phyloP scores from a whole-genome alignment of 53 echinoderm and acorn worm species.

The Antedon mediterranea region DNA sequence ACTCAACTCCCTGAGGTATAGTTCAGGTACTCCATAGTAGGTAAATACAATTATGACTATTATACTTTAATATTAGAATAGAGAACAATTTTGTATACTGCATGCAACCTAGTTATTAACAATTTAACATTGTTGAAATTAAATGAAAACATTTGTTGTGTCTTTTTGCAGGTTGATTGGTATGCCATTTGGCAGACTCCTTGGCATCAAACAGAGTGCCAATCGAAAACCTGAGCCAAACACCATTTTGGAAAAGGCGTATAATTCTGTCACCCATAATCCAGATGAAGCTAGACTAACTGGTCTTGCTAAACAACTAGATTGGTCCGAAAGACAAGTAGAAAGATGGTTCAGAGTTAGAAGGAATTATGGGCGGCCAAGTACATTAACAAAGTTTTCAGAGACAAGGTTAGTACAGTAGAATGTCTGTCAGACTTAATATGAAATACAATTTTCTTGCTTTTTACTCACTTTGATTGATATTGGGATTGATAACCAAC shows the following conservation, averaged over 20 bases:
- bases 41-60: too few relatives aligned
- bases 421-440: too few relatives aligned
- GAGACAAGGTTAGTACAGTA: slow-evolving; percentile 72
- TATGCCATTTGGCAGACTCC: slow-evolving; percentile 42
- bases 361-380: slow-evolving; percentile 59
- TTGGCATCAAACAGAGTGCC: slow-evolving; percentile 35
- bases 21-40: too few relatives aligned
- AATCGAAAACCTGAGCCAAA: slow-evolving; percentile 35
- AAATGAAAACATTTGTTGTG: too few relatives aligned
- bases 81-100: too few relatives aligned
- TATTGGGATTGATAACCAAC: too few relatives aligned
- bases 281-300: slow-evolving; percentile 52
- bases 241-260: slow-evolving; percentile 71
- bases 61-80: too few relatives aligned
- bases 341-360: slow-evolving; percentile 77
- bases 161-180: slow-evolving; percentile 40
- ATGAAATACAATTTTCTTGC: too few relatives aligned
- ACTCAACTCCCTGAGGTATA: too few relatives aligned
- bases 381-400: slow-evolving; percentile 58
- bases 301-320: slow-evolving; percentile 74
- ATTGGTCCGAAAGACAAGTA: slow-evolving; percentile 54
- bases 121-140: too few relatives aligned
- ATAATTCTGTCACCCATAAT: slow-evolving; percentile 39
- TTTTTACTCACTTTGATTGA: too few relatives aligned
- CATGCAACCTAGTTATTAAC: too few relatives aligned